These are phyloP conservation scores for Stenodera caucasica DNA, from an alignment of 2,888 invertebrate genomes.

Conservation along the genomic window DNA sequence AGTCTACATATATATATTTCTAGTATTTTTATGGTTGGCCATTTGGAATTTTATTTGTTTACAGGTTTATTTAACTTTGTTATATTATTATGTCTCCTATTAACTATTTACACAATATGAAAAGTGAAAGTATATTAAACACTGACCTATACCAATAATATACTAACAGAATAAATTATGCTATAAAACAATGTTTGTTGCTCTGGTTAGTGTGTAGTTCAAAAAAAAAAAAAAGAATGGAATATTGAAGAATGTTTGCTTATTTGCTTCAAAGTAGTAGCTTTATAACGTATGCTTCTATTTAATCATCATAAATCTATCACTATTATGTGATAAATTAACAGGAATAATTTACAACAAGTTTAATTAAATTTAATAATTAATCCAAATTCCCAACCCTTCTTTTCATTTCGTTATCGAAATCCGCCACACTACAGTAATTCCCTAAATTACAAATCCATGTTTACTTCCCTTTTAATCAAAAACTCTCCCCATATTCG, in stretches of 20 bases:
- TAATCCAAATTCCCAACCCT: too few species aligned
- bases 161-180: constrained; percentile 46
- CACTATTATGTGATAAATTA: background rate
- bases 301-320: constrained; percentile 34
- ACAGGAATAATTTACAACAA: too few species aligned
- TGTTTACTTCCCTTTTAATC: constrained; percentile 10
- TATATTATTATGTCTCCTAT: constrained; percentile 48
- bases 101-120: constrained; percentile 54
- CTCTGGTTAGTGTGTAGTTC: constrained; percentile 53
- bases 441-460: constrained; percentile 18
- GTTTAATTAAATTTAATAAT: too few species aligned
- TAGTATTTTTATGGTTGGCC: constrained; percentile 47
- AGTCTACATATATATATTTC: constrained; percentile 18
- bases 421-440: constrained; percentile 5
- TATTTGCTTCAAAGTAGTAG: constrained; percentile 37
- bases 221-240: constrained; percentile 51
- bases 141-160: constrained; percentile 47
- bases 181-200: constrained; percentile 54
- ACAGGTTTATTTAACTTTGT: constrained; percentile 54
- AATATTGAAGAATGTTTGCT: constrained; percentile 46
- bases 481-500: background rate
- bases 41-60: constrained; percentile 53
- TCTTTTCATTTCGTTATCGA: background rate
- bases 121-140: constrained; percentile 52
- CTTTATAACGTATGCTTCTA: constrained; percentile 32